These are phyloP conservation scores for Sternotherus odoratus DNA, from an alignment of 2,797 vertebrate species.

Conservation along the genomic window DNA sequence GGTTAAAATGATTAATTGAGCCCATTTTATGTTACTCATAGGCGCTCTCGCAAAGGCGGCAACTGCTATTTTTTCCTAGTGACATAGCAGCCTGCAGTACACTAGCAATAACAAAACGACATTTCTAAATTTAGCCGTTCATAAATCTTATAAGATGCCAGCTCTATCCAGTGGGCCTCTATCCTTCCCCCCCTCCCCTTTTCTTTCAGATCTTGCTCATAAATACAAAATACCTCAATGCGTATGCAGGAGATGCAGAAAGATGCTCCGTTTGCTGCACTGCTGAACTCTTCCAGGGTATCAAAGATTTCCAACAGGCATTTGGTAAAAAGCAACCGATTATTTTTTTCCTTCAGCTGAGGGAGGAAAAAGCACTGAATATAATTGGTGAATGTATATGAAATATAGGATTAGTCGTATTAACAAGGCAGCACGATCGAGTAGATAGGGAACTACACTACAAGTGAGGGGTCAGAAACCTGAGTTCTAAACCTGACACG, in stretches of 20 bases:
- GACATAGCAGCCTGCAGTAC: slow-evolving; percentile 60
- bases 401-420: background rate
- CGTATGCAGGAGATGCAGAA: background rate
- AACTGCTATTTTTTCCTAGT: slow-evolving; percentile 65
- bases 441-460: background rate
- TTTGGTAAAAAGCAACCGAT: background rate
- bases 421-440: background rate
- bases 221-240: slow-evolving; percentile 6
- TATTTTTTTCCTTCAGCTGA: background rate
- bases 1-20: slow-evolving; percentile 89
- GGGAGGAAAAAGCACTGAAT: background rate
- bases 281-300: background rate
- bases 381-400: background rate
- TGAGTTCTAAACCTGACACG: background rate
- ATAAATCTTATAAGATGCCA: slow-evolving; percentile 75
- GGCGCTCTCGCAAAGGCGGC: slow-evolving; percentile 72
- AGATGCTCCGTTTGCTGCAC: background rate
- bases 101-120: slow-evolving; percentile 70
- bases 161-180: background rate
- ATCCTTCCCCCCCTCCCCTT: background rate
- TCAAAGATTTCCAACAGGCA: background rate
- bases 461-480: background rate
- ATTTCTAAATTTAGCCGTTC: slow-evolving; percentile 78
- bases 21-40: slow-evolving; percentile 84
- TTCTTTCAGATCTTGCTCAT: slow-evolving; percentile 9